Conservation (phyloP, 1,140 invertebrate species). For the Bacillus rossius region DNA sequence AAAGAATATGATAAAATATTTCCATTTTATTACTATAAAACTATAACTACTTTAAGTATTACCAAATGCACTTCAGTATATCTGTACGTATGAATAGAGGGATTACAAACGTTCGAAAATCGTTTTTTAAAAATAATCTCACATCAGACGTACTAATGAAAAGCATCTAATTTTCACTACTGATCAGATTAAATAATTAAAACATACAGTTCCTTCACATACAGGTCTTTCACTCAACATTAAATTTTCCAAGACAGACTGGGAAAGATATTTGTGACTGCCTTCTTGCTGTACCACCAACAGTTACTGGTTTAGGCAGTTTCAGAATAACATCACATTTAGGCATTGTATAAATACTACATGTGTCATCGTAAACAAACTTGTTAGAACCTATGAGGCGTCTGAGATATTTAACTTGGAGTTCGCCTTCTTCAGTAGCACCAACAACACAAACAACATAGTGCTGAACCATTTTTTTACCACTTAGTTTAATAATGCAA, state of each 20-base stretch:
- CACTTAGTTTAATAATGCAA: background rate
- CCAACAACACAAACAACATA: background rate
- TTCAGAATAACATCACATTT: background rate
- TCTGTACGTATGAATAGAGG: background rate
- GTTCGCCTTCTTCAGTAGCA: background rate
- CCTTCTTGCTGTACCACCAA: background rate
- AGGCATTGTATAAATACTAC: background rate
- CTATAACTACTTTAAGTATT: too few species aligned
- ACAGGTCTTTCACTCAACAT: background rate
- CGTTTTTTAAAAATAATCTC: background rate
- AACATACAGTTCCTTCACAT: background rate
- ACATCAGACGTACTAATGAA: background rate
- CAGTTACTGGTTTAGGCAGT: background rate
- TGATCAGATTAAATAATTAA: background rate
- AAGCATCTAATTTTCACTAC: background rate
- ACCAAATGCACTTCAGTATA: background rate
- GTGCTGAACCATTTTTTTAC: background rate
- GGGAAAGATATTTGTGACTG: background rate
- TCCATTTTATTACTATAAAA: background rate
- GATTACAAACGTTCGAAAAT: background rate
- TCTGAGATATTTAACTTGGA: background rate
- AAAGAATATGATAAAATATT: background rate
- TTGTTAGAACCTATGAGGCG: background rate
- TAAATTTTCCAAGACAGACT: background rate
- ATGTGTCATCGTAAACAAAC: background rate